phyloP scores from a whole-genome alignment of 2,888 invertebrate species.

The Eupithecia subfuscata region DNA sequence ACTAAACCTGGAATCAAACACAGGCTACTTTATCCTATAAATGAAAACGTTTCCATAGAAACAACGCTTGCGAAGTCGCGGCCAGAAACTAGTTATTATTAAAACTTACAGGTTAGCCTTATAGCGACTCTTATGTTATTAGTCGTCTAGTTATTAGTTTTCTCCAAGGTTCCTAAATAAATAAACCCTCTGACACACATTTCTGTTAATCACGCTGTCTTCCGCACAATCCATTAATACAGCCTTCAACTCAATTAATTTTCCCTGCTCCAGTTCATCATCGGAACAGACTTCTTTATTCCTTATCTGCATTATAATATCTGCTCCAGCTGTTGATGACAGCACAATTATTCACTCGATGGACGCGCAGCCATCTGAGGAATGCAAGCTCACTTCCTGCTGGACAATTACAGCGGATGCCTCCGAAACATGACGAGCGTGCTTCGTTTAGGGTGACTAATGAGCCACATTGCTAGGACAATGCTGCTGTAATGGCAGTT shows the following conservation, averaged over 20 bases:
- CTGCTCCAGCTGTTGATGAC: constrained; percentile 45
- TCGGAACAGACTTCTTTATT: constrained; percentile 8
- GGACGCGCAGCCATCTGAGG: constrained; percentile 66
- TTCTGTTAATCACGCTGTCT: background rate
- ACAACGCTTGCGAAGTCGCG: no score
- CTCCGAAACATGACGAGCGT: constrained; percentile 57
- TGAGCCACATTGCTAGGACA: constrained; percentile 38
- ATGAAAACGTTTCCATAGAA: no score
- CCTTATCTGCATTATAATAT: constrained; percentile 18
- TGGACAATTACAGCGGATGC: constrained; percentile 74
- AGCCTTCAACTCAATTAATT: background rate
- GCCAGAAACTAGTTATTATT: no score
- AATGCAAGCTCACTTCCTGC: constrained; percentile 77
- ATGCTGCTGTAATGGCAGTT: constrained; percentile 1
- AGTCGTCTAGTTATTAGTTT: no score
- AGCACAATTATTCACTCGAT: constrained; percentile 62
- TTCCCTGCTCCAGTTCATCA: background rate
- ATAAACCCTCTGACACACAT: background rate
- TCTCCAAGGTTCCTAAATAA: background rate
- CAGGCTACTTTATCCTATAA: no score
- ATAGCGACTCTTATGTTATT: background rate
- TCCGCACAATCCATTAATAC: background rate
- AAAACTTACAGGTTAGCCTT: background rate
- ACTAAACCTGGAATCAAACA: no score
- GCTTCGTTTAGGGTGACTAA: constrained; percentile 54